phyloP scores from a whole-genome alignment of 2,888 invertebrate genomes.

The Doris montereyensis region DNA sequence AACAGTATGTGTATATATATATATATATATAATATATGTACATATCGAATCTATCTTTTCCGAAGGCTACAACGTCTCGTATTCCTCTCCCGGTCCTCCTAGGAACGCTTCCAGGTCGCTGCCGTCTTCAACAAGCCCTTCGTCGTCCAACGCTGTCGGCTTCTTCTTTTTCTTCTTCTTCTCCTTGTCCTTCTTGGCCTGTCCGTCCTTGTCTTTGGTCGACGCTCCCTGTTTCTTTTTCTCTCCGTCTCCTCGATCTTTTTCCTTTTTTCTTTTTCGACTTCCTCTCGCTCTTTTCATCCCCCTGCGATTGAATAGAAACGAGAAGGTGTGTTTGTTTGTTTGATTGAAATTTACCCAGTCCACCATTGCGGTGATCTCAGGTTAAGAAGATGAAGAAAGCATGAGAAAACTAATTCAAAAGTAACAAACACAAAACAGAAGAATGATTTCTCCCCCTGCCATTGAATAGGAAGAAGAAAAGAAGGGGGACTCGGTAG shows the following conservation, averaged over 20 bases:
- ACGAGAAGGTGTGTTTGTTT: background rate
- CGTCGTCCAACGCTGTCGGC: conserved; percentile 49
- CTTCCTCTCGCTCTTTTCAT: conserved; percentile 33
- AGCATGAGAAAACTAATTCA: too few relatives aligned
- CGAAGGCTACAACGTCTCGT: conserved; percentile 56
- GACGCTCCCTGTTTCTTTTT: conserved; percentile 24
- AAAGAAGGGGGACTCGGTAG: too few relatives aligned
- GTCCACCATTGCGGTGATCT: background rate
- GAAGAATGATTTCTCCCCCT: too few relatives aligned
- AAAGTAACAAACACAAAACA: too few relatives aligned
- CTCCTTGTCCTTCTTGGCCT: conserved; percentile 44
- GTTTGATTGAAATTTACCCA: background rate
- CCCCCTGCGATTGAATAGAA: conserved; percentile 17
- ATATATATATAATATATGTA: too few relatives aligned
- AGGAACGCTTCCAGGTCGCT: conserved; percentile 64
- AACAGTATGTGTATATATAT: too few relatives aligned
- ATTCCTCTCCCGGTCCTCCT: conserved; percentile 55
- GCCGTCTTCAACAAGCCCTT: conserved; percentile 50
- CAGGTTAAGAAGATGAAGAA: too few relatives aligned
- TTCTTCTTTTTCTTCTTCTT: conserved; percentile 46
- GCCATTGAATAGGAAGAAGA: too few relatives aligned
- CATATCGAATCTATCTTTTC: too few relatives aligned
- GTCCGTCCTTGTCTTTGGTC: conserved; percentile 37
- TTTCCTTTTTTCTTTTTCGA: conserved; percentile 38
- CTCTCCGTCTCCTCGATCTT: conserved; percentile 7